Conservation (phyloP, 2,888 invertebrate genomes). For the Miltochrista miniata region DNA sequence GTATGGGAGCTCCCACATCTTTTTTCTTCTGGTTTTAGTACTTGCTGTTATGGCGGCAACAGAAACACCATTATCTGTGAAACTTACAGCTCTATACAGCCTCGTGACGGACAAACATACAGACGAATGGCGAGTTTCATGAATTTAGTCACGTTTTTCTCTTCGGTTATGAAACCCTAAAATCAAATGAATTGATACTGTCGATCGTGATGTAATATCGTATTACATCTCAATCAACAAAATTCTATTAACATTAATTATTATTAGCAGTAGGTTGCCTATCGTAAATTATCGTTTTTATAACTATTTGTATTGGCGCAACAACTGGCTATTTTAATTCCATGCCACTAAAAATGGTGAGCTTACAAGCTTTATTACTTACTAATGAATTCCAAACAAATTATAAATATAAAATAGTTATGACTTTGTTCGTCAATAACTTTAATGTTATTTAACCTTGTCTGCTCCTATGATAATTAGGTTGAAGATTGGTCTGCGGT, state of each 20-base stretch:
- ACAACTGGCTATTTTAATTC: conserved; percentile 25
- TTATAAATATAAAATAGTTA: conserved; percentile 6
- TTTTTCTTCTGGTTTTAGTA: too few relatives aligned
- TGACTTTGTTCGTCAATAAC: not conserved
- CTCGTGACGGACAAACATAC: too few relatives aligned
- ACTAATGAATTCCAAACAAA: conserved; percentile 5
- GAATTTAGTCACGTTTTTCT: too few relatives aligned
- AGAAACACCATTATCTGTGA: too few relatives aligned
- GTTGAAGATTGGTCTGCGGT: not conserved
- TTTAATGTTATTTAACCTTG: not conserved
- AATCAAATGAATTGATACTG: too few relatives aligned
- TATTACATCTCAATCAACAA: not conserved
- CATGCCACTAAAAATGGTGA: conserved; percentile 3
- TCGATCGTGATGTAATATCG: not conserved
- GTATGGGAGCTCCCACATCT: too few relatives aligned
- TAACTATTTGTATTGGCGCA: conserved; percentile 4
- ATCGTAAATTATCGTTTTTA: conserved; percentile 22
- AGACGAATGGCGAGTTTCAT: too few relatives aligned
- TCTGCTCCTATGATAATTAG: not conserved
- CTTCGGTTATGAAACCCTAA: too few relatives aligned
- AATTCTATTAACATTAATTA: not conserved
- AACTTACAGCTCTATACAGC: too few relatives aligned
- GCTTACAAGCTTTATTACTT: conserved; percentile 2
- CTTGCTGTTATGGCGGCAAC: too few relatives aligned
- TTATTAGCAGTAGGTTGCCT: not conserved